Base-by-base conservation (phyloP, 2,797 vertebrate species). In the Nannoperca obscura region DNA sequence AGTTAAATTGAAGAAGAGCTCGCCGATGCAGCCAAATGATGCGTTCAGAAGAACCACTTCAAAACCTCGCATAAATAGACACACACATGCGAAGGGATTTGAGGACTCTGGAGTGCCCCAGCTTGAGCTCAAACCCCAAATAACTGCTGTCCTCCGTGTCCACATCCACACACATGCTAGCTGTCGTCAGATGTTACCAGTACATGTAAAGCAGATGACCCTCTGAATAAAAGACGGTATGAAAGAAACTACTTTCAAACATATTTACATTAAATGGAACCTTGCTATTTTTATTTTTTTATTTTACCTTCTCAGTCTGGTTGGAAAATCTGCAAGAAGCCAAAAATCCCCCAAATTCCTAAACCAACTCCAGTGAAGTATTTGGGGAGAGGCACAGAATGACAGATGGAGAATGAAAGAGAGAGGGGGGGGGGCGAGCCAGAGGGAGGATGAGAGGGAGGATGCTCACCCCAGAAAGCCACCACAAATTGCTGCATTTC, bases 41-140 rank as follows among this genome's bases (percentile, higher is more conserved):
- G 93, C 92, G 78, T 94, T 94, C 91, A 83, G 86, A 91, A 90
- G 89, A 93, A 94, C 94, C 93, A 94, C 93, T 94, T 94, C 89
- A 93, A 93, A 91, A 82, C 81, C 74, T 53, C 27, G 74, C 87
- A 80, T 86, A 95, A 92, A 94, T 92, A 94, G 72, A 94, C 86
- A 89, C 88, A 85, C 89, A 88, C 81, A 90, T 85, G 73, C 76
- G 3, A 85, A 81, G 64, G 66, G 81, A 86, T 86, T 84, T 55
- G 67, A 84, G 71, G 64, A 78, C 76, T 85, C 57, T 50, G 81
- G 81, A 93, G 90, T 54, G 85, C 79, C 88, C 86, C 89, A 54
- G 84, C 83, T 79, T 57, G 65, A 89, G 82, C 76, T 34, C 77
- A 88, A 82, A 90, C 80, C 89, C 80, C 84, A 88, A 83, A 84